Percentiles rank a stretch among this genome's conserved stretches.
Conservation (phyloP, 1,140 invertebrate genomes). For the Trachelipus rathkii region DNA sequence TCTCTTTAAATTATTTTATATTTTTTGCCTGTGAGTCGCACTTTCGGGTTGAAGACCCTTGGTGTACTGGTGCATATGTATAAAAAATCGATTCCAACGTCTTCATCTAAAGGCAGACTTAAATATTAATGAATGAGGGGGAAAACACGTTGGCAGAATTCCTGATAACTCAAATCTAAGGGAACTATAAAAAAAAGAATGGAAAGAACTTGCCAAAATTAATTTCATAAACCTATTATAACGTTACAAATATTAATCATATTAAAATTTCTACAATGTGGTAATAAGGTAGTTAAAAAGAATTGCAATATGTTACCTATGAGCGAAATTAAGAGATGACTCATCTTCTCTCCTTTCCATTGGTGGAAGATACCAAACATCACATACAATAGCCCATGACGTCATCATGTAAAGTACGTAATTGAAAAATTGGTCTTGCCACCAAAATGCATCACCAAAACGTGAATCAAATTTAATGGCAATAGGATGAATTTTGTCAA, state of each 20-base stretch:
- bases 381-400: conserved; percentile 97
- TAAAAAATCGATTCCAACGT: no score
- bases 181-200: background rate
- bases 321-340: conserved; percentile 86
- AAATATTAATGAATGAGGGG: no score
- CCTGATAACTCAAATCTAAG: no score
- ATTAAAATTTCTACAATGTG: background rate
- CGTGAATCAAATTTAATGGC: conserved; percentile 82
- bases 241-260: background rate
- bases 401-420: conserved; percentile 98
- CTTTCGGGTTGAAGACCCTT: no score
- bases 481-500: conserved; percentile 77
- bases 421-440: conserved; percentile 85
- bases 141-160: no score
- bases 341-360: conserved; percentile 76
- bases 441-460: conserved; percentile 99
- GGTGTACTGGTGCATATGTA: no score
- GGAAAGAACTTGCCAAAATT: background rate
- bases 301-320: conserved; percentile 51
- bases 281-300: background rate
- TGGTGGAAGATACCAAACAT: conserved; percentile 97
- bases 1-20: no score
- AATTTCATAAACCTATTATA: background rate
- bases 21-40: no score
- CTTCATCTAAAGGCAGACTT: no score